Evolutionary conservation across 2,113 vertebrate species (phyloP), one percentile per base, ranked within the genome.

Genomic region (Sylvietta virens): DNA sequence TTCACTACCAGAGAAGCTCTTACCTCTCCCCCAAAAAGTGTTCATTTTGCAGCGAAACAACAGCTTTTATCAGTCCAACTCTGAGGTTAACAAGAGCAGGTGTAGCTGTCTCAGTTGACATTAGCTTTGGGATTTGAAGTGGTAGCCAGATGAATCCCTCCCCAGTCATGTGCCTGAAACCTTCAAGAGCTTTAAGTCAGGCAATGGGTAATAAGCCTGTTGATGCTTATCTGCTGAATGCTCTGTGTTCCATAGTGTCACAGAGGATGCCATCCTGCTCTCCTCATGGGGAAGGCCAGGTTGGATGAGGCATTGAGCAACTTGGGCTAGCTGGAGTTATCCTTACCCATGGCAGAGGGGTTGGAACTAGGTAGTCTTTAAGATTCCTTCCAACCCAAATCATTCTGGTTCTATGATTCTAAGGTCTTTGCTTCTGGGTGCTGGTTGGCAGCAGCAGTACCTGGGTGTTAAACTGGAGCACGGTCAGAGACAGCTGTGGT

Each of bases 401-500:
- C 12, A 60, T 53, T 51, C 22, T 28, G 45, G 19, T 37, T 69
- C 53, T 60, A 2, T 13, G 33, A 22, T 51, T 69, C 33, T 22
- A 15, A 60, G 40, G 24, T 54, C 27, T 35, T 53, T 2, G 11
- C 20, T 44, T 31, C 35, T 57, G 51, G 9, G 33, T 44, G 33
- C 33, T 77, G 45, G 15, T 9, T 17, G 3, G 27, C 47, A 56
- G 4, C 28, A 15, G 16, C 8, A 1, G 11, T 35, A 11, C 1
- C 1, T 64, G 30, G 27, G 21, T 83, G 50, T 56, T 72, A n/a
- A 67, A 37, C 14, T 19, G 0, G 0, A 30, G 27, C 0, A 0
- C 4, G 10, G 26, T 47, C 35, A 37, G 44, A 67, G 62, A 37
- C 15, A 60, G 20, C 39, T 37, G 22, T 23, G 44, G n/a, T 30